Conservation (phyloP, 1,140 invertebrate genomes). For the Drosophila pandora region DNA sequence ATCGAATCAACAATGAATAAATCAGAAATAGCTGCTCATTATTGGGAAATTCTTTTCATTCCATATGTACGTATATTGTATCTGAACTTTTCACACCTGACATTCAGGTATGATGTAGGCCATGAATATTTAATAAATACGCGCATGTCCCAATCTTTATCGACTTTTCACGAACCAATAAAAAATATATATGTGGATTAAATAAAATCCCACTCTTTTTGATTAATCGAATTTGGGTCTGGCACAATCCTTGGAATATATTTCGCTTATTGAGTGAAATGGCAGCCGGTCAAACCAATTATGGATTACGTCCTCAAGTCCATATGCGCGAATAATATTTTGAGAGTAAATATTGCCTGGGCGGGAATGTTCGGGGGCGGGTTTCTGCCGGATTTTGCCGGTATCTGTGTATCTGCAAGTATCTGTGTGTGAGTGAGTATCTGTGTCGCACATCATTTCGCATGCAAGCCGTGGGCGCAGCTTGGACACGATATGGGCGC, state of each 20-base stretch:
- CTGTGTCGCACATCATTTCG: slow-evolving; percentile 55
- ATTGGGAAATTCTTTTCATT: too few species aligned
- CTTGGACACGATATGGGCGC: slow-evolving; percentile 71
- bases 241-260: slow-evolving; percentile 28
- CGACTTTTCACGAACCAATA: slow-evolving; percentile 10
- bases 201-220: slow-evolving; percentile 10
- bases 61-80: neutral
- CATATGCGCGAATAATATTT: slow-evolving; percentile 79
- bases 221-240: slow-evolving; percentile 31
- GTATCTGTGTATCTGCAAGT: slow-evolving; percentile 1
- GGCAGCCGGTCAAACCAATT: slow-evolving; percentile 64
- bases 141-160: slow-evolving; percentile 2
- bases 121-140: slow-evolving; percentile 1
- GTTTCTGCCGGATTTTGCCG: slow-evolving; percentile 25
- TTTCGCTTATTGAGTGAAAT: slow-evolving; percentile 45
- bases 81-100: neutral
- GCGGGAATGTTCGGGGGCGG: slow-evolving; percentile 7
- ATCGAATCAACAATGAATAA: slow-evolving; percentile 1
- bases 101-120: neutral
- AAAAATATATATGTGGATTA: neutral
- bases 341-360: slow-evolving; percentile 65
- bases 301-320: slow-evolving; percentile 77
- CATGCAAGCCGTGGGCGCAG: slow-evolving; percentile 67
- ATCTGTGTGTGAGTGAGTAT: slow-evolving; percentile 4
- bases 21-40: neutral